These are phyloP conservation scores for Cenopis cana DNA, from an alignment of 2,888 invertebrate species.

Conservation along the genomic window DNA sequence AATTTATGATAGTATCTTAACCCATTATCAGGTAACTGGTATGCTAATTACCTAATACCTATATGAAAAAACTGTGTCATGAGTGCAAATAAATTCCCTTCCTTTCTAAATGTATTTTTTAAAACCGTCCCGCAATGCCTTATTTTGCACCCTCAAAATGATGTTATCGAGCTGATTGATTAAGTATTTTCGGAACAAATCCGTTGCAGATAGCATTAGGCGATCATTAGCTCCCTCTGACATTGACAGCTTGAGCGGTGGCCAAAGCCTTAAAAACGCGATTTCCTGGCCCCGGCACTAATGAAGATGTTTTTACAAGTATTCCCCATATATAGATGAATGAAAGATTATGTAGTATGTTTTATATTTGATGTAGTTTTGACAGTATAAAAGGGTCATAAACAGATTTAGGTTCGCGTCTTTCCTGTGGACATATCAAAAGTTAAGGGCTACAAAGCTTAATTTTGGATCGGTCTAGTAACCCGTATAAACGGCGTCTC, in stretches of 20 bases:
- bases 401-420: too few species aligned
- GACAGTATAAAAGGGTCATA: too few species aligned
- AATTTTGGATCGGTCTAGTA: too few species aligned
- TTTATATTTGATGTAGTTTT: too few species aligned
- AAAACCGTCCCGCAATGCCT: not conserved
- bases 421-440: too few species aligned
- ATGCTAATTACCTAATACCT: too few species aligned
- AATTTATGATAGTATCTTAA: too few species aligned
- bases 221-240: slow-evolving; percentile 39
- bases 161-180: slow-evolving; percentile 35
- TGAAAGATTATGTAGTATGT: too few species aligned
- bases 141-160: not conserved
- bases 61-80: too few species aligned
- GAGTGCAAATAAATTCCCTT: not conserved
- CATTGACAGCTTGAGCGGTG: slow-evolving; percentile 26
- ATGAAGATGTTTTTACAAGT: slow-evolving; percentile 15
- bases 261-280: slow-evolving; percentile 37
- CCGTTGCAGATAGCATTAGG: slow-evolving; percentile 35
- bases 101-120: not conserved
- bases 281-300: slow-evolving; percentile 6
- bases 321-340: not conserved
- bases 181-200: slow-evolving; percentile 23
- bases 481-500: too few species aligned
- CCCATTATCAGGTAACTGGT: too few species aligned
- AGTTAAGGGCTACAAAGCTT: too few species aligned